Evolutionary conservation across 2,888 invertebrate genomes (phyloP), one percentile per base, ranked within the genome.

Genomic region (Eledone cirrhosa): DNA sequence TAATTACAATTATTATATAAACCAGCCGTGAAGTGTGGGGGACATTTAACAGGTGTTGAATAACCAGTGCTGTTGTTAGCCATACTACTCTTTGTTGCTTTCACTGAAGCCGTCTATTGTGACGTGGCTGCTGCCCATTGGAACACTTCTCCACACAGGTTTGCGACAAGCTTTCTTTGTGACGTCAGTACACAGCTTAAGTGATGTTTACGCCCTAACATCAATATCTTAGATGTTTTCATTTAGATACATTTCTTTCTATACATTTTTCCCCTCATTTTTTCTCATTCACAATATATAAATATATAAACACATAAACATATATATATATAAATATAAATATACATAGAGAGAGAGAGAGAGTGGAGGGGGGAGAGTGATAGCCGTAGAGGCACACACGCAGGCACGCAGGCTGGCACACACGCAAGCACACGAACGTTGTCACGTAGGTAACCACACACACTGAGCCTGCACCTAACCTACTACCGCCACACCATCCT

Each of bases 1-100:
- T 72, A 72, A 72, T 72, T 72, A 72, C 31, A n/a, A 72, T 41
- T 31, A 72, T 72, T 72, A 72, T 72, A 72, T 33, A 72, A 72
- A 72, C 72, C 72, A 72, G 72, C 72, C 72, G 33, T 31, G 33
- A 31, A 69, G 69, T 69, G 69, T 19, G 33, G 41, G 41, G 41
- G 8, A 2, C n/a, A 11, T 11, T 31, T 72, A 72, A 72, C 72
- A 72, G 72, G 72, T 72, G 72, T 72, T 72, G 33, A 29, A 31
- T 72, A 72, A 72, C 72, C 72, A 72, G 72, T 72, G 72, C 33
- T 22, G 72, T 31, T 72, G 72, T 72, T 31, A 22, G 41, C 31
- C 41, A 31, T 3, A 4, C 41, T 41, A 8, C 72, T 8, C 72
- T 33, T 72, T 72, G 31, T 72, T 19, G 31, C 72, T 31, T 22